phyloP scores from a whole-genome alignment of 1,140 invertebrate species.

The Heliconius eleuchia region DNA sequence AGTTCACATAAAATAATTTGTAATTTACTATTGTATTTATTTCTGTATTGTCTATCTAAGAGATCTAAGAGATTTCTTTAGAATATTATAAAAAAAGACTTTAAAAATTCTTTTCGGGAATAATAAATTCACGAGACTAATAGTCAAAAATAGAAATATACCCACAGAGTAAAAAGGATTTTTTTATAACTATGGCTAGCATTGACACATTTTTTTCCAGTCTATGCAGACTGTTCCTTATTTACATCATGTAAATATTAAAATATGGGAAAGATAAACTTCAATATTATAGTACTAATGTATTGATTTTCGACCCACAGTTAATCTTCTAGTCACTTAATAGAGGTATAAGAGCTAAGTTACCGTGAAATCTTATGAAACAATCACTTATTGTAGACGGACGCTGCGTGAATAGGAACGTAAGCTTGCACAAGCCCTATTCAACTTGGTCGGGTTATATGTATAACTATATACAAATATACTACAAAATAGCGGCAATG shows the following conservation, averaged over 20 bases:
- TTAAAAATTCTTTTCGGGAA: neutral
- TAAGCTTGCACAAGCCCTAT: constrained; percentile 47
- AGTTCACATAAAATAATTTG: constrained; percentile 28
- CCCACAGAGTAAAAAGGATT: constrained; percentile 48
- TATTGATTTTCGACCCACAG: constrained; percentile 35
- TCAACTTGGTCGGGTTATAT: constrained; percentile 66
- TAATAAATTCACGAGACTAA: constrained; percentile 21
- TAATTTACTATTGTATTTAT: constrained; percentile 16
- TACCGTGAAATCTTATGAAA: constrained; percentile 21
- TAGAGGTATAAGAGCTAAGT: constrained; percentile 19
- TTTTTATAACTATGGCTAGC: constrained; percentile 26
- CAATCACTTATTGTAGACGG: constrained; percentile 19
- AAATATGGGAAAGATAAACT: neutral
- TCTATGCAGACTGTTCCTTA: constrained; percentile 15
- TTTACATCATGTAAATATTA: constrained; percentile 3
- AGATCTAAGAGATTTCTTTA: neutral
- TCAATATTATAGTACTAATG: constrained; percentile 9
- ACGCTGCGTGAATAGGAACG: constrained; percentile 37
- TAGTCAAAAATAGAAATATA: constrained; percentile 38
- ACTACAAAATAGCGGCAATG: constrained; percentile 74
- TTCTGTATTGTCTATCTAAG: constrained; percentile 6
- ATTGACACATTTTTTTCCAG: constrained; percentile 35
- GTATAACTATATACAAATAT: constrained; percentile 61
- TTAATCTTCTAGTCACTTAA: constrained; percentile 25
- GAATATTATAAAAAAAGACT: neutral